phyloP scores from a whole-genome alignment of 2,888 invertebrate species.

The Hybos culiciformis region DNA sequence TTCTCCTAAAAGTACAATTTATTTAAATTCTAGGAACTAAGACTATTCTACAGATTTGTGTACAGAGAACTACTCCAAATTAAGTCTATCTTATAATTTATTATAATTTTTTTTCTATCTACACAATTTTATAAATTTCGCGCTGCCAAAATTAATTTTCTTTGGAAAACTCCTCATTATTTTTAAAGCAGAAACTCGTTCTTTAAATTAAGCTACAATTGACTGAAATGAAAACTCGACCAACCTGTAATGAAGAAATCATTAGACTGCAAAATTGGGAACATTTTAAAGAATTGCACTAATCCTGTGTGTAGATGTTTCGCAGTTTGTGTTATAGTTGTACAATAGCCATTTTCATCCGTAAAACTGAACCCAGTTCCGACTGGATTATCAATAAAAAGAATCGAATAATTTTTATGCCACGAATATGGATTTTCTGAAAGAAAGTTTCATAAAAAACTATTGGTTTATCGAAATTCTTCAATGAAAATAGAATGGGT shows the following conservation, averaged over 20 bases:
- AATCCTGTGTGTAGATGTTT: constrained; percentile 62
- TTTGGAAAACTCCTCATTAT: too few relatives aligned
- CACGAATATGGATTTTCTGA: constrained; percentile 48
- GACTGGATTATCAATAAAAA: constrained; percentile 89
- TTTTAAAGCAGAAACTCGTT: too few relatives aligned
- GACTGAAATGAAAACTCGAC: too few relatives aligned
- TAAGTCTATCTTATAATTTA: too few relatives aligned
- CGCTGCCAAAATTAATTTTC: too few relatives aligned
- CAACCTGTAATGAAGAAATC: constrained; percentile 78
- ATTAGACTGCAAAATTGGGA: constrained; percentile 56
- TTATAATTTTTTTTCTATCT: too few relatives aligned
- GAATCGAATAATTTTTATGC: constrained; percentile 50
- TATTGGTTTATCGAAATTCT: not conserved
- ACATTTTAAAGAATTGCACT: constrained; percentile 70
- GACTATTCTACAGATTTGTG: too few relatives aligned
- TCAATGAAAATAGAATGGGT: constrained; percentile 52
- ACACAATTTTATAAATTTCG: too few relatives aligned
- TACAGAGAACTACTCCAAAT: too few relatives aligned
- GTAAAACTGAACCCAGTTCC: constrained; percentile 90
- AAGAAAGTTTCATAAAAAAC: constrained; percentile 28
- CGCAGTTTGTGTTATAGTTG: constrained; percentile 66
- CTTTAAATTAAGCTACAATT: too few relatives aligned
- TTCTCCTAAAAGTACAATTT: too few relatives aligned
- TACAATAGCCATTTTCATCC: constrained; percentile 58
- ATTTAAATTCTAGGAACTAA: too few relatives aligned